These are phyloP conservation scores for Paratrypauchen microcephalus DNA, from an alignment of 2,797 vertebrate genomes.

Conservation along the genomic window DNA sequence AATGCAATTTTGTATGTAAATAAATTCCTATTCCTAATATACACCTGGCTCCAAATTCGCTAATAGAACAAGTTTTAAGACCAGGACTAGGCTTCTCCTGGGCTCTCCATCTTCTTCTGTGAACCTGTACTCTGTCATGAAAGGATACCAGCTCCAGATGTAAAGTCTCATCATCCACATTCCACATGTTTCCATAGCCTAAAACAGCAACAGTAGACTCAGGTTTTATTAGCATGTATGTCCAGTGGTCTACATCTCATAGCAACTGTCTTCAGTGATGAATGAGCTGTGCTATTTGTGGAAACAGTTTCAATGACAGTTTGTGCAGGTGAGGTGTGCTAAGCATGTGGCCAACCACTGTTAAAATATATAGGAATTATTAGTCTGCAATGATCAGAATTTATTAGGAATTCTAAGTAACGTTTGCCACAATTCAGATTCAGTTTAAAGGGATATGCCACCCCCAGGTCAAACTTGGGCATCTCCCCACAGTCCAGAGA, in stretches of 20 bases:
- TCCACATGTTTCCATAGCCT: slow-evolving; percentile 7
- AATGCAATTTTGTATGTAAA: no score
- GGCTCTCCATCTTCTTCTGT: background rate
- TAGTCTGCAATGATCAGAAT: background rate
- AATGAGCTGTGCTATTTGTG: slow-evolving; percentile 1
- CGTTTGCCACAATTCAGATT: background rate
- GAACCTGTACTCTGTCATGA: no score
- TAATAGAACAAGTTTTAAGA: background rate
- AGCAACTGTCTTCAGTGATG: background rate
- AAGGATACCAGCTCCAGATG: background rate
- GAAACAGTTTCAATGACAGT: background rate
- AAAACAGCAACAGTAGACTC: background rate
- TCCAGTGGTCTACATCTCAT: background rate
- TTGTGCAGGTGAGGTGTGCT: background rate
- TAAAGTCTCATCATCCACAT: background rate
- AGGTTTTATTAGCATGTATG: background rate
- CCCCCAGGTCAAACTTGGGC: no score
- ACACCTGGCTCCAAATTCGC: no score
- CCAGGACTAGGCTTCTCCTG: background rate
- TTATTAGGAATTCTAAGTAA: background rate
- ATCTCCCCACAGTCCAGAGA: no score
- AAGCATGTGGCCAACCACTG: background rate
- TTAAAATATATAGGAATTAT: background rate
- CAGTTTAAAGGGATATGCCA: no score
- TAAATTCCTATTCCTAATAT: no score